Conservation (phyloP, 92 coral and sea anemone species). For the Galaxea fascicularis region DNA sequence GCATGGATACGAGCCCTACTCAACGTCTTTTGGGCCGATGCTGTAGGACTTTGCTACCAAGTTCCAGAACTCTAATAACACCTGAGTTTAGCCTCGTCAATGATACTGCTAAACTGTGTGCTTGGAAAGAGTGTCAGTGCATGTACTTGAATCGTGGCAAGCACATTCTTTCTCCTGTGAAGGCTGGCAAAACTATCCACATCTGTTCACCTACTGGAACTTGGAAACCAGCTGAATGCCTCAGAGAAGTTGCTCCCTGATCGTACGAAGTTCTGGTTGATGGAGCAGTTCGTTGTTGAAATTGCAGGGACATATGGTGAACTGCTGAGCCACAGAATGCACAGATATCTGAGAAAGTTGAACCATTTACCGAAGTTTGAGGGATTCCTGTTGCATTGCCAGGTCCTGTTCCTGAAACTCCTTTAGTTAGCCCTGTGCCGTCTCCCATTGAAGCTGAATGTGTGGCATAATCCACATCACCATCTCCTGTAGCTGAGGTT, state of each 20-base stretch:
- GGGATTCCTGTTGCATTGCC: neutral
- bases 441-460: neutral
- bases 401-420: neutral
- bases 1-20: neutral
- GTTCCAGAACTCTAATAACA: neutral
- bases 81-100: neutral
- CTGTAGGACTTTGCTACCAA: neutral
- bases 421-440: neutral
- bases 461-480: neutral
- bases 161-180: neutral
- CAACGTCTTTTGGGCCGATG: conserved; percentile 3
- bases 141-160: neutral
- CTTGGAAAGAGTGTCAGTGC: neutral
- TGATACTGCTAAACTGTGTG: too few species aligned
- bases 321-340: too few species aligned
- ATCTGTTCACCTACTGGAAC: neutral
- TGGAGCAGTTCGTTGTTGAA: too few species aligned
- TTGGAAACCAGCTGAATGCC: too few species aligned
- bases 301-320: too few species aligned
- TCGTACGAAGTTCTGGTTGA: too few species aligned
- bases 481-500: too few species aligned
- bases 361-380: neutral
- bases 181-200: neutral
- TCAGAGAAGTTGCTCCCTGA: too few species aligned
- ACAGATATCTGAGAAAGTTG: too few species aligned